phyloP scores from a whole-genome alignment of 1,140 invertebrate species.

The Habropoda laboriosa region DNA sequence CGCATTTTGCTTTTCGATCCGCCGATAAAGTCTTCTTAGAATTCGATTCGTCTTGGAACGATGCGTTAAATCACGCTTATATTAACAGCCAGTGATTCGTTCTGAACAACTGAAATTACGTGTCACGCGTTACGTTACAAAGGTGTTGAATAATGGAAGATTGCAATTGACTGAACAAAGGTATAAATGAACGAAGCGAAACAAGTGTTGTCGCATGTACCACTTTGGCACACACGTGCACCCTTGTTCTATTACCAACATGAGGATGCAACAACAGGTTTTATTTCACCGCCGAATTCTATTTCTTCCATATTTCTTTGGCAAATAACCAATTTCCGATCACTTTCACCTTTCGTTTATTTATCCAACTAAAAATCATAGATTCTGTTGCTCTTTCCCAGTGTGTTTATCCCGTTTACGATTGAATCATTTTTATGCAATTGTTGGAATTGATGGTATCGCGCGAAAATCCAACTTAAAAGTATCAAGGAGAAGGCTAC shows the following conservation, averaged over 20 bases:
- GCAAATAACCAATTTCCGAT: background rate
- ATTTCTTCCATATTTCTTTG: background rate
- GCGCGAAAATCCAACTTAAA: background rate
- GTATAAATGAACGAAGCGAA: no score
- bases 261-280: background rate
- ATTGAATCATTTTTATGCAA: background rate
- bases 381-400: background rate
- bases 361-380: background rate
- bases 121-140: no score
- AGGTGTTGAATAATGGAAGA: no score
- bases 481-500: background rate
- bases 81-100: background rate
- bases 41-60: background rate
- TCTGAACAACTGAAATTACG: background rate
- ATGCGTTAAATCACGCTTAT: background rate
- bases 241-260: background rate
- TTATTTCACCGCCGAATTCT: background rate
- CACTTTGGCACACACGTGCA: constrained; percentile 24
- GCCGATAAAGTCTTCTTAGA: background rate
- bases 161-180: no score
- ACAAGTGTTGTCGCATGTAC: no score
- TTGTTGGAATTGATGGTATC: background rate
- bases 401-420: background rate
- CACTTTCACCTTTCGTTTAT: background rate
- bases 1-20: background rate